Evolutionary conservation across 2,797 vertebrate species (phyloP).

Genomic region (Podargus strigoides): DNA sequence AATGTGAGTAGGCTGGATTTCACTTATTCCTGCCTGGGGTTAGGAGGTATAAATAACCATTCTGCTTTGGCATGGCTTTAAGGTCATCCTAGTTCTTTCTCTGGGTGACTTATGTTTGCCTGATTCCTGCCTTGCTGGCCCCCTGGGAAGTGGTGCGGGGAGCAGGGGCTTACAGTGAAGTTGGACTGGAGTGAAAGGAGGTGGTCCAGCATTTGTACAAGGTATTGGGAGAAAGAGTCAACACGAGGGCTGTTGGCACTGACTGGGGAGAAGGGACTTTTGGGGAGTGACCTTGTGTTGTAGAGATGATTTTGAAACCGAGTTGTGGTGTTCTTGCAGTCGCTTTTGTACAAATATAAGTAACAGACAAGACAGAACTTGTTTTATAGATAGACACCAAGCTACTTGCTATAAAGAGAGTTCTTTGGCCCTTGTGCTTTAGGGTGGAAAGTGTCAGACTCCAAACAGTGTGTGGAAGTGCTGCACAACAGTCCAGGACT

Average conservation of each 20-base stretch:
- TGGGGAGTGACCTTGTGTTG: neutral
- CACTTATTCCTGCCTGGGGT: neutral
- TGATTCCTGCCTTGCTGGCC: neutral
- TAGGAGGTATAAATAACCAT: neutral
- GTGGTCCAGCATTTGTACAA: neutral
- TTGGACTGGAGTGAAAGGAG: neutral
- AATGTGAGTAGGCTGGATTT: neutral
- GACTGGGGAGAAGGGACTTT: neutral
- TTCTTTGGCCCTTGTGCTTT: neutral
- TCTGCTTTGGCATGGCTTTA: neutral
- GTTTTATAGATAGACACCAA: neutral
- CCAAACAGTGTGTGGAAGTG: fast-evolving
- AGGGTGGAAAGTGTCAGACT: neutral
- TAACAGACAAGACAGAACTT: neutral
- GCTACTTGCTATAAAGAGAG: neutral
- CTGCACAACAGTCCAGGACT: neutral
- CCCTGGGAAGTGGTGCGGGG: neutral
- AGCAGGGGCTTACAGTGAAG: neutral
- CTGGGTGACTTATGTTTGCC: neutral
- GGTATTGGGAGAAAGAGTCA: neutral
- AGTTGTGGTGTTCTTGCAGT: neutral
- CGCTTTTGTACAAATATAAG: neutral
- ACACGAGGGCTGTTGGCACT: neutral
- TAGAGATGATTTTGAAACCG: neutral
- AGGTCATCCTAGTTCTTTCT: neutral